Evolutionary conservation across 2,113 vertebrate species (phyloP).

Genomic region (Rhinolophus sinicus): DNA sequence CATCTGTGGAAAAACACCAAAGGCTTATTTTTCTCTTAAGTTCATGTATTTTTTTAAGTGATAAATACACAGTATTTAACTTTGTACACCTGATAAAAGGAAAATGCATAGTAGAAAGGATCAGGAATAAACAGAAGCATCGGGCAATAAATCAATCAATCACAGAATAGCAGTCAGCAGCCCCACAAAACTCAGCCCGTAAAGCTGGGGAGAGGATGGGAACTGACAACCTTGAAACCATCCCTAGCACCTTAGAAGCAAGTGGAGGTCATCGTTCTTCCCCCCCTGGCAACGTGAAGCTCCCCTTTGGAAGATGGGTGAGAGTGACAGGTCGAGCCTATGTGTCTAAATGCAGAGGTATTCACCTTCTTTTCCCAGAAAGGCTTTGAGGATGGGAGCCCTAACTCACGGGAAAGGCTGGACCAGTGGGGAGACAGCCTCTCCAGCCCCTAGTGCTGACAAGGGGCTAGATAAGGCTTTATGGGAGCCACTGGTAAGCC

Average conservation of each 20-base stretch:
- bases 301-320: neutral
- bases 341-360: neutral
- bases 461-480: neutral
- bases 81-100: conserved; percentile 87
- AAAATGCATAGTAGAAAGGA: conserved; percentile 87
- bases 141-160: conserved; percentile 73
- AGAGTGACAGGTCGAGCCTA: neutral
- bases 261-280: neutral
- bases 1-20: conserved; percentile 83
- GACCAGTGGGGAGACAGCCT: neutral
- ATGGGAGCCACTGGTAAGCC: neutral
- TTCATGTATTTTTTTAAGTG: conserved; percentile 84
- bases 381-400: neutral
- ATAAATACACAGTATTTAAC: conserved; percentile 91
- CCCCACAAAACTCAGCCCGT: conserved; percentile 55
- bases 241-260: conserved; percentile 73
- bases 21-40: conserved; percentile 73
- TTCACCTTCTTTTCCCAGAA: neutral
- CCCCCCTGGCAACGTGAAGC: neutral
- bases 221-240: neutral
- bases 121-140: conserved; percentile 82
- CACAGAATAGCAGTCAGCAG: conserved; percentile 78
- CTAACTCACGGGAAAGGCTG: neutral
- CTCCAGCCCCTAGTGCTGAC: neutral
- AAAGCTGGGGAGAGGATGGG: conserved; percentile 37